Conservation (phyloP, 2,797 vertebrate species). For the Poecile montanus region DNA sequence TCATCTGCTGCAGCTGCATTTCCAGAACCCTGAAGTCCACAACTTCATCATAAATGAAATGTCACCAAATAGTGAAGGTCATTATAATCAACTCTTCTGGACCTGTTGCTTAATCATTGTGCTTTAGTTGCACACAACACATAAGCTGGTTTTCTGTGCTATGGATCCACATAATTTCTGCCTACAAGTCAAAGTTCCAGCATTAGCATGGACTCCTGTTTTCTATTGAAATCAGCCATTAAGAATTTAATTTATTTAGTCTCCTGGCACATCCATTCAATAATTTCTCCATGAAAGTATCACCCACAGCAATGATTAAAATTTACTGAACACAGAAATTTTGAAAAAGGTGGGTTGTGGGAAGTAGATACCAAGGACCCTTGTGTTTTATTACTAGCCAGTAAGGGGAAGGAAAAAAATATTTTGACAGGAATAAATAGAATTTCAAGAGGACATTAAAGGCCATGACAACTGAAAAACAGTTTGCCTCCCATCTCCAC, state of each 20-base stretch:
- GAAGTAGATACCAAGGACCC: background rate
- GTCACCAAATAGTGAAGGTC: background rate
- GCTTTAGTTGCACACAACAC: background rate
- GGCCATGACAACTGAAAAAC: background rate
- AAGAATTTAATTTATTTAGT: background rate
- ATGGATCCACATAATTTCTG: background rate
- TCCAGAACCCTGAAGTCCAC: background rate
- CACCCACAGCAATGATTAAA: background rate
- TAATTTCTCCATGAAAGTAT: background rate
- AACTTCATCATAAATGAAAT: background rate
- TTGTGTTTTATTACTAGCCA: background rate
- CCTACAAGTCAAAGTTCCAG: background rate
- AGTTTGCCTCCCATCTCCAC: background rate
- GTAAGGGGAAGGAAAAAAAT: background rate
- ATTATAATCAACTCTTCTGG: background rate
- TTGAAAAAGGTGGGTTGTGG: fast-evolving
- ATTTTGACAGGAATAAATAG: background rate
- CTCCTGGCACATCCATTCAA: background rate
- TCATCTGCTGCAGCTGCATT: background rate
- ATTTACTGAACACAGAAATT: background rate
- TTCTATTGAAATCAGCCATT: background rate
- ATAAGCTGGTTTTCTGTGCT: background rate
- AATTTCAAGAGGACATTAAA: background rate
- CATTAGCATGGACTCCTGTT: background rate
- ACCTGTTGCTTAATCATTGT: background rate